Evolutionary conservation across 2,797 vertebrate species (phyloP).

Genomic region (Toxotes lorentzi): DNA sequence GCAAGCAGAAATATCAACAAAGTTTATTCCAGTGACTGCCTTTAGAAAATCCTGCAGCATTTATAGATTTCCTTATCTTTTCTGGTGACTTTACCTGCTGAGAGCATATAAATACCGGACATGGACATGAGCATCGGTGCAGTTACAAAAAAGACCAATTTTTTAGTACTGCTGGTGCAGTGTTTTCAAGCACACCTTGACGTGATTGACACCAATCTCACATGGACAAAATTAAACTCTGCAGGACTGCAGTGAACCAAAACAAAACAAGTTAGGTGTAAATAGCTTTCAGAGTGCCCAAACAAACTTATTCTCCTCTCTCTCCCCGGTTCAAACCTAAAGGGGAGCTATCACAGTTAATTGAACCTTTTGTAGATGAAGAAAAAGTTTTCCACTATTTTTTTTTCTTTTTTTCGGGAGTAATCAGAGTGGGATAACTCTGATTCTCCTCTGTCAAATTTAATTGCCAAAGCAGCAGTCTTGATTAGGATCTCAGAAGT

Average conservation of each 20-base stretch:
- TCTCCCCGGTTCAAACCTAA: conserved; percentile 33
- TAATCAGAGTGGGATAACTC: conserved; percentile 49
- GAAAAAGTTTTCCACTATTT: conserved; percentile 41
- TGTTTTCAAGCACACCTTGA: background rate
- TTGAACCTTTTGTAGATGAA: conserved; percentile 60
- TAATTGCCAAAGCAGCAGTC: conserved; percentile 77
- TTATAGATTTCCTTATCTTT: conserved; percentile 12
- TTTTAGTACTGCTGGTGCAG: background rate
- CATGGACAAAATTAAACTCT: conserved; percentile 9
- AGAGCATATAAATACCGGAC: conserved; percentile 10
- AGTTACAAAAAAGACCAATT: conserved; percentile 1
- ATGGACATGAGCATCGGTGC: conserved; percentile 9
- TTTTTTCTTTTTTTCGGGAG: conserved; percentile 30
- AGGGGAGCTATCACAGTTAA: conserved; percentile 57
- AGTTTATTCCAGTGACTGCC: conserved; percentile 31
- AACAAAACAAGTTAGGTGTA: conserved; percentile 6
- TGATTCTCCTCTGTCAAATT: conserved; percentile 70
- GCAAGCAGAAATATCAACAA: conserved; percentile 9
- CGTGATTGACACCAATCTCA: background rate
- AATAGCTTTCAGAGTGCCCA: conserved; percentile 14
- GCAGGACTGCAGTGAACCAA: conserved; percentile 7
- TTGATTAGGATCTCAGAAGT: conserved; percentile 74
- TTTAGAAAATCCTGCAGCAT: conserved; percentile 20
- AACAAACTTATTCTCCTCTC: conserved; percentile 23
- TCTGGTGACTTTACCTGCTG: conserved; percentile 17